A percentile compares a stretch with the other conserved stretches of the same genome.
Conservation (phyloP, 2,113 vertebrate species). For the Erinaceus europaeus region DNA sequence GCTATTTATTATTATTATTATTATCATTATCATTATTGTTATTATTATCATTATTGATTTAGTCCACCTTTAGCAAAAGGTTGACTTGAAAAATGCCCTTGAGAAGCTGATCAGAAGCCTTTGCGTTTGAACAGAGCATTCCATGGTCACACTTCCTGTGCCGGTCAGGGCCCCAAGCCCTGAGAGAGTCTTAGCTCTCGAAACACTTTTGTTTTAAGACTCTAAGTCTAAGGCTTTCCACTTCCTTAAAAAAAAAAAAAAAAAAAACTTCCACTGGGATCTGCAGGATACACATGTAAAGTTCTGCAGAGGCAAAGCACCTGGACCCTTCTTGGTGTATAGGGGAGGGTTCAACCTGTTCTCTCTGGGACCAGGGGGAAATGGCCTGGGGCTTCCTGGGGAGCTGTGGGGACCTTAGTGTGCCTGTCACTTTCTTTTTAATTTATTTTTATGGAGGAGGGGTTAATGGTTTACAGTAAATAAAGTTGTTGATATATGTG, state of each 20-base stretch:
- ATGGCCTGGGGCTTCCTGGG: not conserved
- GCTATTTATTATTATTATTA: too few species aligned
- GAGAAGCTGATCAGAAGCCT: not conserved
- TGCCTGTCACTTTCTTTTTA: not conserved
- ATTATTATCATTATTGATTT: conserved; percentile 66
- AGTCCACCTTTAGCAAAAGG: conserved; percentile 32
- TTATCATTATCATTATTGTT: too few species aligned
- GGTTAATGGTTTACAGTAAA: too few species aligned
- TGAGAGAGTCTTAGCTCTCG: not conserved
- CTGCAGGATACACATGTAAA: not conserved
- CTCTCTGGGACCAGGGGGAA: not conserved
- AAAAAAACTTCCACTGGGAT: not conserved
- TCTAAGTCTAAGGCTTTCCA: not conserved
- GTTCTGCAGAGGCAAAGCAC: not conserved
- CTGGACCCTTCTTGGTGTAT: not conserved
- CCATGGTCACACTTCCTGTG: not conserved
- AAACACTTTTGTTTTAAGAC: not conserved
- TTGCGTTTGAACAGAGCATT: not conserved
- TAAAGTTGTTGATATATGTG: too few species aligned
- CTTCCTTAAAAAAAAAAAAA: not conserved
- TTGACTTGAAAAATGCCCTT: not conserved
- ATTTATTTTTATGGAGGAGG: too few species aligned
- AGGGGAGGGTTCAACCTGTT: not conserved
- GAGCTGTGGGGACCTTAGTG: not conserved
- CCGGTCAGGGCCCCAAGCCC: not conserved